Evolutionary conservation across 2,113 vertebrate genomes (phyloP), one percentile per base, ranked within the genome.

Genomic region (Clarias batrachus): DNA sequence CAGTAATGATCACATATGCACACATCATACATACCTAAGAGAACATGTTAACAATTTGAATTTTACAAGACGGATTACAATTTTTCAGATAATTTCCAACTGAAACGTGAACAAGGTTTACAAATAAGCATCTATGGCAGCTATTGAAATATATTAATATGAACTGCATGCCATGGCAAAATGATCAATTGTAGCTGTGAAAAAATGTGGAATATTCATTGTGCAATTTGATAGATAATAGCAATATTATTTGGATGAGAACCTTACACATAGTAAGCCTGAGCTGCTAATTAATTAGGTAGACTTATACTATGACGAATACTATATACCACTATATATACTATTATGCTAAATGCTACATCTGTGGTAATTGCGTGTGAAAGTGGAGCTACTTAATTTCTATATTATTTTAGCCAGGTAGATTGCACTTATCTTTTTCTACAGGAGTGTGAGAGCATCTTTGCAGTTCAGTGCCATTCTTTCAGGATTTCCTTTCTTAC

Each of bases 401-500:
- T 25, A 12, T 30, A 68, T 17, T 12, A 52, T 68, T 79, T 27
- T 56, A 30, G 14, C n/a, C 11, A 59, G 77, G 30, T 10, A 79
- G 3, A 56, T 30, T 56, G 57, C 7, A 54, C 25, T 41, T 23
- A 71, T 17, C 21, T 74, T 56, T 41, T 62, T 76, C 76, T 60
- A 63, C 62, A 71, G 21, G 16, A 56, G 2, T 70, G 4, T 30
- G 13, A 25, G 12, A 52, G 59, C 23, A 27, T 30, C 25, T 60
- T 78, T 56, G 25, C 81, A n/a, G 60, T 62, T 85, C 60, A 70
- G 71, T 70, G 71, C 71, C 37, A 80, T 88, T 86, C 65, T 88
- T 78, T 81, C 30, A 59, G 54, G 12, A 14, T 60, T 74, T 54
- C 12, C 33, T 74, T 86, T 73, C 5, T 48, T 78, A 60, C 52